These are phyloP conservation scores for Oryzias celebensis DNA, from an alignment of 2,113 vertebrate genomes.

Conservation along the genomic window DNA sequence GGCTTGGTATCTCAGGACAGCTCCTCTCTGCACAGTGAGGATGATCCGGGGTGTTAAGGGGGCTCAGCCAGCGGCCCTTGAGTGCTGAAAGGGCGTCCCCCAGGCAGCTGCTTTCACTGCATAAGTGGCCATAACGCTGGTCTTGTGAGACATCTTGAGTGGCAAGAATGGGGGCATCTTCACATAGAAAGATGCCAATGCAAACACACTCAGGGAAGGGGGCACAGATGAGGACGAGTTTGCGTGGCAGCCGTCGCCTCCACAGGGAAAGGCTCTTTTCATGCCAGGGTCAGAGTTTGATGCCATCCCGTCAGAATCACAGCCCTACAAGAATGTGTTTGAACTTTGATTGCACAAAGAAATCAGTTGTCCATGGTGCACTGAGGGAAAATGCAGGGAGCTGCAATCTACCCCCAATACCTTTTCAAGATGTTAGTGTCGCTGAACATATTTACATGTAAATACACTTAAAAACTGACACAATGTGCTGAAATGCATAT, in stretches of 20 bases:
- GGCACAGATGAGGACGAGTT: constrained; percentile 38
- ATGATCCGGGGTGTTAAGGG: constrained; percentile 76
- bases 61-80: constrained; percentile 75
- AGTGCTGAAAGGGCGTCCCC: constrained; percentile 82
- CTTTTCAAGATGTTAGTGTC: constrained; percentile 71
- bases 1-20: constrained; percentile 84
- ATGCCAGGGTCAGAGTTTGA: constrained; percentile 34
- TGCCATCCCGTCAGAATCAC: constrained; percentile 52
- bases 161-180: constrained; percentile 84
- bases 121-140: constrained; percentile 82
- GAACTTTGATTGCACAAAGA: constrained; percentile 71
- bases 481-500: constrained; percentile 76
- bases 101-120: constrained; percentile 81
- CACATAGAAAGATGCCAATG: constrained; percentile 75
- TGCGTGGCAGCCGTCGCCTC: constrained; percentile 8
- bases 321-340: constrained; percentile 73
- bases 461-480: constrained; percentile 76
- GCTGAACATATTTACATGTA: constrained; percentile 79
- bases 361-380: constrained; percentile 69
- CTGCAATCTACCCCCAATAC: constrained; percentile 61
- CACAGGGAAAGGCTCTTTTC: neutral
- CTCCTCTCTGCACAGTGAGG: constrained; percentile 68
- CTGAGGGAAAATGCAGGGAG: constrained; percentile 61
- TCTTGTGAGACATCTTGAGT: constrained; percentile 89
- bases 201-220: constrained; percentile 69